A percentile compares a stretch with the other conserved stretches of the same genome.
Evolutionary conservation across 2,797 vertebrate species (phyloP).

Genomic region (Peromyscus attwateri): DNA sequence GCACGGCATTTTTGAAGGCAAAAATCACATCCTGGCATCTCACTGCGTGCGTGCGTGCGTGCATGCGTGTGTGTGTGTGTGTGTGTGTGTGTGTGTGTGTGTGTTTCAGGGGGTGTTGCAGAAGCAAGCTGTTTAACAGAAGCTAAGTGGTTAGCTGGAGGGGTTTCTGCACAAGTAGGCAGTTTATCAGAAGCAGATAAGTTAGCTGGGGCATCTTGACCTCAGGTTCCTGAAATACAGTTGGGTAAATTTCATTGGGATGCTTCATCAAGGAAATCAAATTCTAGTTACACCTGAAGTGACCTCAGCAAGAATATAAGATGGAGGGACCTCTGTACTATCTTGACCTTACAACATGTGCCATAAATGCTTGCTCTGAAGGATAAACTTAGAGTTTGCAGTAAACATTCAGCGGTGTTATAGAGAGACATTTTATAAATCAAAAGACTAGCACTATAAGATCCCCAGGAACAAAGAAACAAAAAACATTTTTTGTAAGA

Average conservation of each 20-base stretch:
- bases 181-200: neutral
- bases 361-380: neutral
- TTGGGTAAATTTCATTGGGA: neutral
- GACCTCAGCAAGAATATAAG: neutral
- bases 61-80: neutral
- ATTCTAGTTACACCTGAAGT: neutral
- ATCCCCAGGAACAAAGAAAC: neutral
- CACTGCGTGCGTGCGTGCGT: neutral
- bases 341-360: neutral
- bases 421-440: neutral
- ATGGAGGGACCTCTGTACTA: neutral
- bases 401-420: neutral
- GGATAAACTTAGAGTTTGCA: neutral
- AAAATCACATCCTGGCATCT: neutral
- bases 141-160: neutral
- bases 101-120: neutral
- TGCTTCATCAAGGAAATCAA: neutral
- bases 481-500: neutral
- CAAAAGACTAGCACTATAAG: neutral
- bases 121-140: neutral
- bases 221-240: neutral
- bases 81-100: neutral
- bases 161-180: neutral
- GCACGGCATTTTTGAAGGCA: neutral
- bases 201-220: neutral